Evolutionary conservation across 2,888 invertebrate species (phyloP).

Genomic region (Amphiduros pacificus): DNA sequence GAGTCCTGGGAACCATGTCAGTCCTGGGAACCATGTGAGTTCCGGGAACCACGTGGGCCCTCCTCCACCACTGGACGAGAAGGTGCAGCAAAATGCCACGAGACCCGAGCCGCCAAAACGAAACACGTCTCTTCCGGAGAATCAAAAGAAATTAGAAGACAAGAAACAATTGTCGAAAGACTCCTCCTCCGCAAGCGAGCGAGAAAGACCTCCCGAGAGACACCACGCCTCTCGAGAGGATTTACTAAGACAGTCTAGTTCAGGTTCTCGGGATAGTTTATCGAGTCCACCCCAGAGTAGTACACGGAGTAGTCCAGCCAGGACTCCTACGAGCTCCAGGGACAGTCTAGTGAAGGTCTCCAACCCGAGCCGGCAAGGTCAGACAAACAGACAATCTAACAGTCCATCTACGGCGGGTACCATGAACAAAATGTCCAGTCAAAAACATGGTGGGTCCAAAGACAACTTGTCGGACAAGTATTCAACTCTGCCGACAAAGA

Average conservation of each 20-base stretch:
- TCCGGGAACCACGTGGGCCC: not conserved
- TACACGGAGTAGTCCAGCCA: constrained; percentile 4
- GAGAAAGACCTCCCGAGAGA: constrained; percentile 1
- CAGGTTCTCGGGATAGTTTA: constrained; percentile 13
- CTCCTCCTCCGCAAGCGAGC: not conserved
- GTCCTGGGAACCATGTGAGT: not conserved
- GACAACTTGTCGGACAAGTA: not conserved
- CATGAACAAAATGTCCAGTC: not conserved
- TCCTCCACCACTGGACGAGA: not conserved
- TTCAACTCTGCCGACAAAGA: not conserved
- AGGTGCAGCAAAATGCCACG: no score
- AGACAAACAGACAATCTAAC: no score
- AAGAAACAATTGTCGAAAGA: not conserved
- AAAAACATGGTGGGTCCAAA: not conserved
- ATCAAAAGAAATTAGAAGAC: not conserved
- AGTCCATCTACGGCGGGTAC: not conserved
- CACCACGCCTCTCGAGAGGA: constrained; percentile 6
- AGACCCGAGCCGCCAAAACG: not conserved
- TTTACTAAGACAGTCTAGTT: constrained; percentile 6
- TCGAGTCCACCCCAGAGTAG: constrained; percentile 7
- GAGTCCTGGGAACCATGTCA: constrained; percentile 6
- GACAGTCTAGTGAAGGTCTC: not conserved
- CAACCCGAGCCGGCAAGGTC: not conserved
- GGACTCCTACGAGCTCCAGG: not conserved
- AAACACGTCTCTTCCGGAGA: no score